Evolutionary conservation across 2,113 vertebrate genomes (phyloP).

Genomic region (Arenaria interpres): DNA sequence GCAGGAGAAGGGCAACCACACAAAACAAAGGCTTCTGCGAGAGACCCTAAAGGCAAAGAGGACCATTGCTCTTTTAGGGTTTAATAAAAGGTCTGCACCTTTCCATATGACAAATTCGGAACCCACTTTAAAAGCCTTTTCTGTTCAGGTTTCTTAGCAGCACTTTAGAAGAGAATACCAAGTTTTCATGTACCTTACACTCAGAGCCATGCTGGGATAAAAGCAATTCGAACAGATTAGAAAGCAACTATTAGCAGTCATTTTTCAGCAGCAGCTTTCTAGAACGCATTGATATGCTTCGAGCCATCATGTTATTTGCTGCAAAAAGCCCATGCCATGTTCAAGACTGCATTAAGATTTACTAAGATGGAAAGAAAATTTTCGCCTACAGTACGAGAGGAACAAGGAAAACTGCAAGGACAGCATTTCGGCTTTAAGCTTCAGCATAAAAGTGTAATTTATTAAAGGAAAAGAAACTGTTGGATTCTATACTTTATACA

Average conservation of each 20-base stretch:
- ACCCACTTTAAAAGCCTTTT: not conserved
- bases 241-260: not conserved
- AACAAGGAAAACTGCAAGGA: not conserved
- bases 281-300: not conserved
- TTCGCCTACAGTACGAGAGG: not conserved
- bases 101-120: not conserved
- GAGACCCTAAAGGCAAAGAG: not conserved
- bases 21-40: not conserved
- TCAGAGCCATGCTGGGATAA: not conserved
- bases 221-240: not conserved
- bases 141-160: not conserved
- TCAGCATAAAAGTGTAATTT: not conserved
- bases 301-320: not conserved
- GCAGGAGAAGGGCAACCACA: not conserved
- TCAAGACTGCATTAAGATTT: not conserved
- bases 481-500: not conserved
- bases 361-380: not conserved
- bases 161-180: not conserved
- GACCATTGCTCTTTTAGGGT: not conserved
- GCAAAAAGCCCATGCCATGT: not conserved
- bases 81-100: not conserved
- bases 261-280: not conserved
- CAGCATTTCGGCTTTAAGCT: not conserved
- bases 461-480: not conserved
- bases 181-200: not conserved